Conservation (phyloP, 1,140 invertebrate species). For the Arctopsyche grandis region DNA sequence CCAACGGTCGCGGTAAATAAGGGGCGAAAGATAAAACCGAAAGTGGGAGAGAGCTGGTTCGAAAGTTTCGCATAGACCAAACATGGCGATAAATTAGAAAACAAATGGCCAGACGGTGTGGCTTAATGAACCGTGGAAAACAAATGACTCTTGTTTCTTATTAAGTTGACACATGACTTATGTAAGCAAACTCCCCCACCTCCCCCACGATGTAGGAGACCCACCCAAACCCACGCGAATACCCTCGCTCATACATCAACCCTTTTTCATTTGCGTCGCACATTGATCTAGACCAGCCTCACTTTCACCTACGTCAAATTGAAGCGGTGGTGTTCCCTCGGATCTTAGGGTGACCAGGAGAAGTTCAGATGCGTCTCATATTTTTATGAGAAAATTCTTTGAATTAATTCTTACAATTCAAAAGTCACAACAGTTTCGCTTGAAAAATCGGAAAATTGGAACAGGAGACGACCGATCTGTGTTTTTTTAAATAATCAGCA, state of each 20-base stretch:
- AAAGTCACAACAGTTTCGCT: too few species aligned
- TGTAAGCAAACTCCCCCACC: constrained; percentile 36
- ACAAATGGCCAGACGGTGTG: constrained; percentile 46
- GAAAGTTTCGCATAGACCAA: constrained; percentile 48
- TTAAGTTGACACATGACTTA: constrained; percentile 55
- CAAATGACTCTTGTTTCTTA: constrained; percentile 55
- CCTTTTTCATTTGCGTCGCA: constrained; percentile 43
- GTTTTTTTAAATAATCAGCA: too few species aligned
- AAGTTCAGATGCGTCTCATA: neutral
- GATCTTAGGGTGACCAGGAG: too few species aligned
- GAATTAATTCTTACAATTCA: too few species aligned
- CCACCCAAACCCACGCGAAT: constrained; percentile 1
- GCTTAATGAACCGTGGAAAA: constrained; percentile 54
- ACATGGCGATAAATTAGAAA: constrained; percentile 52
- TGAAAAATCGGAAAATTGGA: too few species aligned
- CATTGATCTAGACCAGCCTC: constrained; percentile 16
- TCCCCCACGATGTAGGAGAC: constrained; percentile 34
- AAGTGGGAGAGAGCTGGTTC: neutral
- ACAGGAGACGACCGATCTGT: too few species aligned
- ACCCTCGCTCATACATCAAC: constrained; percentile 32
- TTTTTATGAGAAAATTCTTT: too few species aligned
- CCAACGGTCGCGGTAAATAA: neutral
- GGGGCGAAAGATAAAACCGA: constrained; percentile 18
- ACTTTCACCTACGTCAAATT: constrained; percentile 21
- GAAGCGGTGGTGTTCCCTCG: neutral